Conservation (phyloP, 2,888 invertebrate species). For the Stenurella melanura region DNA sequence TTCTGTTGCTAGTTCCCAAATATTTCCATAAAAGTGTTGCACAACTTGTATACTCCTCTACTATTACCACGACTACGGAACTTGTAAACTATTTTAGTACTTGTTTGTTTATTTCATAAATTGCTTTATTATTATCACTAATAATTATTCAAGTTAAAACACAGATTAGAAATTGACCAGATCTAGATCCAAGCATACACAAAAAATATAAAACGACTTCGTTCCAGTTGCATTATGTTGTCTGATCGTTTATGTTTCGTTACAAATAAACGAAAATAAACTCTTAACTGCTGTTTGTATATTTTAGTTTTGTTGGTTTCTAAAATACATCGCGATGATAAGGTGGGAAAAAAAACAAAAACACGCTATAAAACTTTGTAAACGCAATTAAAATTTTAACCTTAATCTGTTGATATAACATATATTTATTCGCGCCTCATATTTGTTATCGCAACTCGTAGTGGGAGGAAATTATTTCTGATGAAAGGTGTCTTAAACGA, state of each 20-base stretch:
- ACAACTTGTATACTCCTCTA: no score
- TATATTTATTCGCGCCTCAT: not conserved
- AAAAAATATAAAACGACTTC: not conserved
- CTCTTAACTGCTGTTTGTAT: not conserved
- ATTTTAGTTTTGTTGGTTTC: conserved; percentile 7
- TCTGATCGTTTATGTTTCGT: not conserved
- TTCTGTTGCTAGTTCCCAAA: no score
- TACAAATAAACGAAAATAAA: not conserved
- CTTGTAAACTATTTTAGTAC: conserved; percentile 13
- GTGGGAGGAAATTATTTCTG: not conserved
- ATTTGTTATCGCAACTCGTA: not conserved
- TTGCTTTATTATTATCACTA: not conserved
- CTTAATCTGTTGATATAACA: not conserved
- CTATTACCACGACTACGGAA: no score
- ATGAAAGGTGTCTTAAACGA: not conserved
- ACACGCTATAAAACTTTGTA: not conserved
- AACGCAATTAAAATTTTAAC: conserved; percentile 13
- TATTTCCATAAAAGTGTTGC: no score
- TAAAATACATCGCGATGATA: conserved; percentile 4
- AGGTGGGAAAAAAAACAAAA: not conserved
- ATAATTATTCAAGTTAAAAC: not conserved
- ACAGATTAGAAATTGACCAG: not conserved
- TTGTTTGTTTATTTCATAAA: conserved; percentile 28
- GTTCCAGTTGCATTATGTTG: not conserved
- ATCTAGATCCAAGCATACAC: not conserved